Evolutionary conservation across 1,140 invertebrate species (phyloP).

Genomic region (Dolichoris vasculosae): DNA sequence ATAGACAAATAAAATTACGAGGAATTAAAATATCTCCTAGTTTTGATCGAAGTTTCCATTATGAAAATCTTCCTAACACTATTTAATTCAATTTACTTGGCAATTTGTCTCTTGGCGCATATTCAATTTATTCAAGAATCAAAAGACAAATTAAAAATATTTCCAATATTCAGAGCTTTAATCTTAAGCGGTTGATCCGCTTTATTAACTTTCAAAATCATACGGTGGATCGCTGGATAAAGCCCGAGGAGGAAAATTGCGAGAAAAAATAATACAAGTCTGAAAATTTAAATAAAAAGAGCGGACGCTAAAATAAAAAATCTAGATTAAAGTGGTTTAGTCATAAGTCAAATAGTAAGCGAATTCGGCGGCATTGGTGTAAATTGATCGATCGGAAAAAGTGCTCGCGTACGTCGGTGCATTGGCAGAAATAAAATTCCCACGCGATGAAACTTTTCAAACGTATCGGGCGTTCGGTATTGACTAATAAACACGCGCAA

Average conservation of each 20-base stretch:
- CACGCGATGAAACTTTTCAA: constrained; percentile 22
- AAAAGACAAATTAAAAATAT: constrained; percentile 12
- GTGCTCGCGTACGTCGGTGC: not conserved
- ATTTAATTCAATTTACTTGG: constrained; percentile 11
- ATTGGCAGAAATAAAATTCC: constrained; percentile 11
- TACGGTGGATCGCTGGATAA: not conserved
- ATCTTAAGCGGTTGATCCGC: not conserved
- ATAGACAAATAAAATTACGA: not conserved
- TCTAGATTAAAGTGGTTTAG: not conserved
- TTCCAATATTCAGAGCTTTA: not conserved
- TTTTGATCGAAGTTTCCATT: not conserved
- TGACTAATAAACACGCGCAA: constrained; percentile 29
- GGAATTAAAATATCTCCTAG: not conserved
- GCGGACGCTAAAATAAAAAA: not conserved
- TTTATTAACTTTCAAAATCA: constrained; percentile 3
- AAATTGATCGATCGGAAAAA: constrained; percentile 1
- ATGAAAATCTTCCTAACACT: not conserved
- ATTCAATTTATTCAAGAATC: constrained; percentile 6
- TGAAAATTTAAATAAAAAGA: not conserved
- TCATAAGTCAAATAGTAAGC: constrained; percentile 17
- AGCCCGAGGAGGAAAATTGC: not conserved
- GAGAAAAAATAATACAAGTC: not conserved
- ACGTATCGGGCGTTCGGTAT: constrained; percentile 6
- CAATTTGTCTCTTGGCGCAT: not conserved
- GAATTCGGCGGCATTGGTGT: not conserved